These are phyloP conservation scores for Heliconius cydno DNA, from an alignment of 2,888 invertebrate genomes.

Conservation along the genomic window DNA sequence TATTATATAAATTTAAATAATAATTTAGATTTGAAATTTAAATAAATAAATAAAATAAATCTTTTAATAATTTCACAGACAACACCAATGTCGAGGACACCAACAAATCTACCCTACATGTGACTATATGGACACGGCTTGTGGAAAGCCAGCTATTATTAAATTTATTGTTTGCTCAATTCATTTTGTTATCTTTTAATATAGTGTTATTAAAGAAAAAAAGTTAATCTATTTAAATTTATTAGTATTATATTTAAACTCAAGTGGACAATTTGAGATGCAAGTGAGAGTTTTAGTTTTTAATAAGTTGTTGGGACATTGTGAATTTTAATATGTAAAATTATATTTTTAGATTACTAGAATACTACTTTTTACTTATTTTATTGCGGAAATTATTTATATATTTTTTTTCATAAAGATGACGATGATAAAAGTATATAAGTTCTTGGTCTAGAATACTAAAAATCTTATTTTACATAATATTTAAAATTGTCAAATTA, in stretches of 20 bases:
- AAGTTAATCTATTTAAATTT: neutral
- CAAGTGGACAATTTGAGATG: neutral
- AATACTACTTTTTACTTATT: too few species aligned
- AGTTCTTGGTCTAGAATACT: neutral
- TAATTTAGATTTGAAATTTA: too few species aligned
- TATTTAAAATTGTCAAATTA: neutral
- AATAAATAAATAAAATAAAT: too few species aligned
- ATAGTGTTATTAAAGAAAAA: neutral
- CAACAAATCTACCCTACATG: constrained; percentile 77
- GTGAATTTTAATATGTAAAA: neutral
- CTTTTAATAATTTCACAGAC: constrained; percentile 52
- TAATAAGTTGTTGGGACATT: neutral
- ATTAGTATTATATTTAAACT: neutral
- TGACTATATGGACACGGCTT: constrained; percentile 68
- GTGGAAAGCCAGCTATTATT: constrained; percentile 60
- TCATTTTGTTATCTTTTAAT: neutral
- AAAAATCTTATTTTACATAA: neutral
- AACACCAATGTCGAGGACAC: constrained; percentile 54
- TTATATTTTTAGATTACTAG: too few species aligned
- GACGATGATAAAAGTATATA: neutral
- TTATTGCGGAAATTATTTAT: too few species aligned
- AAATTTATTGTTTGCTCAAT: constrained; percentile 33
- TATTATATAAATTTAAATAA: too few species aligned
- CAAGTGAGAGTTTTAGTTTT: too few species aligned
- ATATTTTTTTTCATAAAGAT: too few species aligned